Evolutionary conservation across 2,888 invertebrate species (phyloP), one percentile per base, ranked within the genome.

Genomic region (Nemurella pictetii): DNA sequence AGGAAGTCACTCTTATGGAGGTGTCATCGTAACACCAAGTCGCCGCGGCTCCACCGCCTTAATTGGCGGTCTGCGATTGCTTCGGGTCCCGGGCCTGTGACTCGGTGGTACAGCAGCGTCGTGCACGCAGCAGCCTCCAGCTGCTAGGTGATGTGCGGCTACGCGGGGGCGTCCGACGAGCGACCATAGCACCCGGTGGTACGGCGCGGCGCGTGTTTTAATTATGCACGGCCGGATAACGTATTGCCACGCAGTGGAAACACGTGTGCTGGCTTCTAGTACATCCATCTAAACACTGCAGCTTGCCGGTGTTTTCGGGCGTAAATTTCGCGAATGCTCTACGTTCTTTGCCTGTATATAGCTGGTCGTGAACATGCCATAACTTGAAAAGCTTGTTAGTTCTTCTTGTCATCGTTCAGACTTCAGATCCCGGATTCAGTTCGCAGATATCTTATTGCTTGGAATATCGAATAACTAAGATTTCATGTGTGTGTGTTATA

Each of bases 41-140:
- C 73, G 73, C 73, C 73, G n/a, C n/a, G 20, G 28, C 15, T 26
- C 30, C 28, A 30, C 78, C 78, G 78, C 78, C 78, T 78, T 78
- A 78, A 78, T 78, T 78, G 78, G 78, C 30, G 78, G 29, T n/a
- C 30, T 5, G 30, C 28, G 20, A 9, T 75, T 7, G 26, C 75
- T 26, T 28, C 26, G 9, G 9, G 75, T 7, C 75, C 26, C 75
- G n/a, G n/a, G n/a, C n/a, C n/a, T n/a, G n/a, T n/a, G n/a, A n/a
- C n/a, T n/a, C n/a, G n/a, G n/a, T n/a, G n/a, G n/a, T n/a, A n/a
- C n/a, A 75, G 75, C 7, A 4, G 75, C 9, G 55, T 3, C n/a
- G n/a, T 20, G 12, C 55, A 55, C 3, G 20, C 9, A 2, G 55
- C 55, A 12, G 55, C 1, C 55, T 55, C 55, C 55, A n/a, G n/a